Percentiles rank a stretch among this genome's conserved stretches.
These are phyloP conservation scores for Eristalis intricaria DNA, from an alignment of 2,888 invertebrate species.

Conservation along the genomic window DNA sequence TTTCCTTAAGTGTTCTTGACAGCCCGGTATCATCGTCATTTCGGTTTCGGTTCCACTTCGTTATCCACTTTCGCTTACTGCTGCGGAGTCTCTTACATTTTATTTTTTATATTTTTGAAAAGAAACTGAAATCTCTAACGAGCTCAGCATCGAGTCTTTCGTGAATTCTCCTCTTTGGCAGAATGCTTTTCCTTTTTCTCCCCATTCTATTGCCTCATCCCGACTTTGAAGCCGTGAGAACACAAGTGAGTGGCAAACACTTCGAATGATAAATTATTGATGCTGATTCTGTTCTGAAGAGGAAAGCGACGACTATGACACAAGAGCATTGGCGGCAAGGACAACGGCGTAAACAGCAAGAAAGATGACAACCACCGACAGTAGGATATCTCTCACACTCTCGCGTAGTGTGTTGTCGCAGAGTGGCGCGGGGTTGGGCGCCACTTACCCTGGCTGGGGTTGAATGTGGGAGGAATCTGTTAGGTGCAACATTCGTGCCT, in stretches of 20 bases:
- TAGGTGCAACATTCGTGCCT: conserved; percentile 35
- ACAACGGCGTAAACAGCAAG: conserved; percentile 32
- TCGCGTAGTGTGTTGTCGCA: background rate
- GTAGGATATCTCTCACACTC: conserved; percentile 3
- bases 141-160: conserved; percentile 47
- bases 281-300: conserved; percentile 49
- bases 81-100: background rate
- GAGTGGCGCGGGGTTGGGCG: background rate
- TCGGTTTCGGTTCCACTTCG: conserved; percentile 40
- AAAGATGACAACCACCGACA: conserved; percentile 18
- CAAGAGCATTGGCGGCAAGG: conserved; percentile 31
- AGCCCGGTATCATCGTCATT: conserved; percentile 40
- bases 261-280: conserved; percentile 68
- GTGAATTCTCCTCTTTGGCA: conserved; percentile 24
- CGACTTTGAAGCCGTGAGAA: conserved; percentile 34
- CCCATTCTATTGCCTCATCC: conserved; percentile 16
- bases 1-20: conserved; percentile 53
- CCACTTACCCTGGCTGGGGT: background rate
- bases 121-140: conserved; percentile 40
- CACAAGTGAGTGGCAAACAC: conserved; percentile 54
- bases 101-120: background rate
- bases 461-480: conserved; percentile 11
- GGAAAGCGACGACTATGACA: conserved; percentile 39
- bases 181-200: background rate
- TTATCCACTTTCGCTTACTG: conserved; percentile 23